phyloP scores from a whole-genome alignment of 2,797 vertebrate species.

The Crocodylus rhombifer region DNA sequence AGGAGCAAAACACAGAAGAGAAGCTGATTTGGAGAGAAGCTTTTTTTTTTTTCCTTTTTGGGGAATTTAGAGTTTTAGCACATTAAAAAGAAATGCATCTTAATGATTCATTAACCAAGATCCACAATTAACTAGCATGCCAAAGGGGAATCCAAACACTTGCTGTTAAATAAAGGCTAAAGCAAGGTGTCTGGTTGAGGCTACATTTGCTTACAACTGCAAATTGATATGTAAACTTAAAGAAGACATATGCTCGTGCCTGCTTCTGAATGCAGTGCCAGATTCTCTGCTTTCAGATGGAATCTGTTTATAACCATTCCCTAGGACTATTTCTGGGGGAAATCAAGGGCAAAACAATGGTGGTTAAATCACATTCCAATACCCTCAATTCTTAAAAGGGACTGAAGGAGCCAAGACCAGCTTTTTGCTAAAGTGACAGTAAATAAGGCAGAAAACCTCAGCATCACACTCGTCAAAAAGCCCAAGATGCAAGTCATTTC shows the following conservation, averaged over 20 bases:
- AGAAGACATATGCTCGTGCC: not conserved
- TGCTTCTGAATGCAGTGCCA: not conserved
- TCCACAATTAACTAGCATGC: accelerated
- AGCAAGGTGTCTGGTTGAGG: not conserved
- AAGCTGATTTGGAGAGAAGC: not conserved
- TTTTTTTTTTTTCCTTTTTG: too few species aligned
- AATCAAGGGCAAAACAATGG: not conserved
- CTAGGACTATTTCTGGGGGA: not conserved
- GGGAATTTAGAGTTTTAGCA: not conserved
- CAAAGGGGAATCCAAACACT: not conserved
- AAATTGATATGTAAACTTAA: not conserved
- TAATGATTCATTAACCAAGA: not conserved
- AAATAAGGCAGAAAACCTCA: not conserved
- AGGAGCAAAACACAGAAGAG: not conserved
- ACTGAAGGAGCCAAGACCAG: not conserved
- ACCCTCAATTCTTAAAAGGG: not conserved
- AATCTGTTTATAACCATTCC: not conserved
- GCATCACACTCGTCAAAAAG: conserved; percentile 21
- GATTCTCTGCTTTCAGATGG: not conserved
- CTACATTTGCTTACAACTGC: not conserved
- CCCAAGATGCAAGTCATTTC: not conserved
- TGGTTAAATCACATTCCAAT: not conserved
- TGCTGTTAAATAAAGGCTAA: not conserved
- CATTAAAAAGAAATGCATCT: not conserved
- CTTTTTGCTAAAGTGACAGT: not conserved